phyloP scores from a whole-genome alignment of 2,113 vertebrate species.

The Vimba vimba region DNA sequence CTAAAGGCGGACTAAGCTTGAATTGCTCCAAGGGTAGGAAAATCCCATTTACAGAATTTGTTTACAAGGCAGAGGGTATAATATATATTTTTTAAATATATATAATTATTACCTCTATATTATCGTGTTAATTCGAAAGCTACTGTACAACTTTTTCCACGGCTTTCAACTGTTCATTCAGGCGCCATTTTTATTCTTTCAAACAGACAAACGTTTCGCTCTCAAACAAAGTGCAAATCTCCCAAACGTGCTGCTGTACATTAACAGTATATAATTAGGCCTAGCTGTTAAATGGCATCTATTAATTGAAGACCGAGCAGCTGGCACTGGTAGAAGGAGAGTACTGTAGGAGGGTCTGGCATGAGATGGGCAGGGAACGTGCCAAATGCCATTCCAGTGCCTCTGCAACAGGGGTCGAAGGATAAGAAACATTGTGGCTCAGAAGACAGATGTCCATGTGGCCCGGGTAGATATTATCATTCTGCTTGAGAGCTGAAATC shows the following conservation, averaged over 20 bases:
- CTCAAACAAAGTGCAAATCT: slow-evolving; percentile 68
- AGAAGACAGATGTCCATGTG: slow-evolving; percentile 57
- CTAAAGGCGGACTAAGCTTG: background rate
- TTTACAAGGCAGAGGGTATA: background rate
- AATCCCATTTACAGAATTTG: background rate
- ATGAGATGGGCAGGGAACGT: slow-evolving; percentile 58
- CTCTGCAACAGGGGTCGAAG: slow-evolving; percentile 60
- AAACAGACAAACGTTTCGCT: background rate
- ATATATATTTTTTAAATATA: background rate
- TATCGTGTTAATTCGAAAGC: background rate
- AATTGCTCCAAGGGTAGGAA: background rate
- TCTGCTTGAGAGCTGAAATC: slow-evolving; percentile 11
- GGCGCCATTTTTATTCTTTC: background rate
- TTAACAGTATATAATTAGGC: slow-evolving; percentile 73
- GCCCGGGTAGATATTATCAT: background rate
- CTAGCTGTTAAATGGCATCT: slow-evolving; percentile 78
- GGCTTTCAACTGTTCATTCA: background rate
- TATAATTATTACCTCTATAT: background rate
- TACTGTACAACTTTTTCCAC: background rate
- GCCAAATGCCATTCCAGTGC: slow-evolving; percentile 62
- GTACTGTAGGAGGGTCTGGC: slow-evolving; percentile 87
- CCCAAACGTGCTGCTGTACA: slow-evolving; percentile 65
- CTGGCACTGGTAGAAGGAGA: slow-evolving; percentile 85
- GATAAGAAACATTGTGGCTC: slow-evolving; percentile 55
- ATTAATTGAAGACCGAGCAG: slow-evolving; percentile 75